A percentile compares a stretch with the other conserved stretches of the same genome.
These are phyloP conservation scores for Phrynocephalus vlangalii DNA, from an alignment of 2,797 vertebrate genomes.

Conservation along the genomic window DNA sequence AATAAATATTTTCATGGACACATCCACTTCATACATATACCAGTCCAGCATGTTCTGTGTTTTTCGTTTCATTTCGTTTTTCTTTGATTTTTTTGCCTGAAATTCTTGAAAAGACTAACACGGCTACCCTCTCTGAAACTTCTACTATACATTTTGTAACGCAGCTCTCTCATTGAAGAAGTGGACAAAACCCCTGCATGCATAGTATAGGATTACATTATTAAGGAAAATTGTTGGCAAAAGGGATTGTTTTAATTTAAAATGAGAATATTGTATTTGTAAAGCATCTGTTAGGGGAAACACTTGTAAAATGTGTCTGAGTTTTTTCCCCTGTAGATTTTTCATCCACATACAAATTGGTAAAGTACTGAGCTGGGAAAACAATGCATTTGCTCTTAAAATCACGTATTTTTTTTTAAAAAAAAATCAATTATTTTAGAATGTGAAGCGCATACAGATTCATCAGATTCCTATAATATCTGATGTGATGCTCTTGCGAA, in stretches of 20 bases:
- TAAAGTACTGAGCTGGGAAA: neutral
- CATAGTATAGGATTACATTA: neutral
- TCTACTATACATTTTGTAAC: neutral
- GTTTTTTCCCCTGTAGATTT: neutral
- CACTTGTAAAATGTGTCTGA: neutral
- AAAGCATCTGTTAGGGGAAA: neutral
- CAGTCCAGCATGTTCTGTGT: no score
- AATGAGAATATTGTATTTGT: no score
- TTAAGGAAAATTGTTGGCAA: neutral
- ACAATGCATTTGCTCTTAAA: no score
- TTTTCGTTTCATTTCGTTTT: no score
- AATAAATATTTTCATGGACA: no score
- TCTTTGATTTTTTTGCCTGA: no score
- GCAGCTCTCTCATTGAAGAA: no score
- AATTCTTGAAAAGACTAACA: no score
- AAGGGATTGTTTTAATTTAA: neutral
- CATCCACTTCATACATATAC: no score
- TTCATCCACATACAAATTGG: neutral
- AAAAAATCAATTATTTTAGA: neutral
- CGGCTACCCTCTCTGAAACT: no score
- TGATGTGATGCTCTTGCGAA: slow-evolving; percentile 37
- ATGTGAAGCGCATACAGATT: neutral
- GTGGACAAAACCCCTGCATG: no score
- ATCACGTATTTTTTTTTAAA: neutral
- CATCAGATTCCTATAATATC: slow-evolving; percentile 38